Conservation (phyloP, 2,888 invertebrate genomes). For the Watsonalla binaria region DNA sequence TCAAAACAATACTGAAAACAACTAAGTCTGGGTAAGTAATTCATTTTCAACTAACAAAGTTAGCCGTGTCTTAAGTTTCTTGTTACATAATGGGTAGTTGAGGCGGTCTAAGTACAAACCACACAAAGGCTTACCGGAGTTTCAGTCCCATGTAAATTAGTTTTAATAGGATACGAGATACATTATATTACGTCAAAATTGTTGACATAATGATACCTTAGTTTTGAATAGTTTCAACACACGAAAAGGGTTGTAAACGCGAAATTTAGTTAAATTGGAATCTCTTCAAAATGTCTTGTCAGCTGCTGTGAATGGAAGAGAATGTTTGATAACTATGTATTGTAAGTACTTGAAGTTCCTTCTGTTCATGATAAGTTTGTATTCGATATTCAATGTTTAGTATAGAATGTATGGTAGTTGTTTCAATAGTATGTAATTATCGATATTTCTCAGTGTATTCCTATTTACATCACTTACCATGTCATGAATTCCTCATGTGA, state of each 20-base stretch:
- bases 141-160: conserved; percentile 15
- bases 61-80: conserved; percentile 10
- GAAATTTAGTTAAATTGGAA: too few relatives aligned
- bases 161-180: conserved; percentile 10
- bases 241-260: not conserved
- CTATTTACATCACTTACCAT: too few relatives aligned
- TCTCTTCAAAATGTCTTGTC: too few relatives aligned
- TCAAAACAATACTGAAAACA: not conserved
- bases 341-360: too few relatives aligned
- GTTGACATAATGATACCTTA: conserved; percentile 1
- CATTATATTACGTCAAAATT: not conserved
- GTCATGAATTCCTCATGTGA: too few relatives aligned
- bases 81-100: conserved; percentile 13
- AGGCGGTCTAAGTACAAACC: conserved; percentile 6
- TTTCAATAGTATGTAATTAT: too few relatives aligned
- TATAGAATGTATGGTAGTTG: too few relatives aligned
- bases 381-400: too few relatives aligned
- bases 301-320: too few relatives aligned
- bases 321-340: too few relatives aligned
- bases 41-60: not conserved
- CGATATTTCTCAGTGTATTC: too few relatives aligned
- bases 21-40: not conserved
- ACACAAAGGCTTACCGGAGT: conserved; percentile 9
- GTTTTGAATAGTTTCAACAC: not conserved
- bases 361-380: too few relatives aligned